Evolutionary conservation across 92 coral and sea anemone genomes (phyloP).

Genomic region (Bergia puertoricense): DNA sequence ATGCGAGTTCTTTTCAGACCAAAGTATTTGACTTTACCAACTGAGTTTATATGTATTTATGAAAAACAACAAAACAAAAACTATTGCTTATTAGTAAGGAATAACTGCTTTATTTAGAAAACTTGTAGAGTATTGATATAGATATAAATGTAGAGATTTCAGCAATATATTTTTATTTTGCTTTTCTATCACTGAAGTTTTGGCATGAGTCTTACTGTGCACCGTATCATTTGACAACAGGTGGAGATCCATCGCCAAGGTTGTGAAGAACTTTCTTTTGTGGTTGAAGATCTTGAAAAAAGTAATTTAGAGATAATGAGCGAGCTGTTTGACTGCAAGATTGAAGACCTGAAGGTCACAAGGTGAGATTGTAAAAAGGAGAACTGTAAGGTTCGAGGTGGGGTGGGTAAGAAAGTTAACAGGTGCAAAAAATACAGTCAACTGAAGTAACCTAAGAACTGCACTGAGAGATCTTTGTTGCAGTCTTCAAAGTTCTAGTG

Average conservation of each 20-base stretch:
- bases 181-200: too few species aligned
- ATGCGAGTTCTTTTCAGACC: too few species aligned
- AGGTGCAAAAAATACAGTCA: background rate
- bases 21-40: too few species aligned
- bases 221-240: slow-evolving; percentile 38
- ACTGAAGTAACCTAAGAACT: background rate
- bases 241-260: slow-evolving; percentile 85
- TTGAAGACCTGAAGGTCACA: slow-evolving; percentile 90
- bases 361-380: slow-evolving; percentile 51
- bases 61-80: too few species aligned
- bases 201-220: background rate
- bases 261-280: slow-evolving; percentile 66
- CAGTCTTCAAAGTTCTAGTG: too few species aligned
- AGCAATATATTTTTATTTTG: too few species aligned
- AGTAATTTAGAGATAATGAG: slow-evolving; percentile 92
- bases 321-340: slow-evolving; percentile 96
- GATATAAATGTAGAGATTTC: too few species aligned
- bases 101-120: too few species aligned
- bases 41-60: too few species aligned
- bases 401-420: too few species aligned
- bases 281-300: slow-evolving; percentile 82
- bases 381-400: background rate
- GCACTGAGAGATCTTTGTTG: background rate
- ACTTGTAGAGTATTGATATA: too few species aligned
- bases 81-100: too few species aligned